Evolutionary conservation across 2,113 vertebrate species (phyloP), one percentile per base, ranked within the genome.

Genomic region (Nothoprocta perdicaria): DNA sequence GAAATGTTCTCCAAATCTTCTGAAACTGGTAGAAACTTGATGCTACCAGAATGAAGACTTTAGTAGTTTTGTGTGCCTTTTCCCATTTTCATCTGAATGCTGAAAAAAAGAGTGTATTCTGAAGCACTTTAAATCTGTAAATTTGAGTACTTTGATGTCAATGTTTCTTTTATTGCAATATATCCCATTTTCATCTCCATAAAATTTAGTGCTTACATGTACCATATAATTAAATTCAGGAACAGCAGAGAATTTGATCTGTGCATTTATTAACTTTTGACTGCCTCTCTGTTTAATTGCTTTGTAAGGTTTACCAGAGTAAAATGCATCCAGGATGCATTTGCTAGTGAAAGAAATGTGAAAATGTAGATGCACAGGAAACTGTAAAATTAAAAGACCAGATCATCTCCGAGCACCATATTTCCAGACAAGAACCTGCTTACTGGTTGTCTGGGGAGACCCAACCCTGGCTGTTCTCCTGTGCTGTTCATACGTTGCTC

Each of bases 141-240:
- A 94, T 96, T 93, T 95, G 90, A 96, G 86, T 83, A 91, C 90
- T 95, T 97, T 94, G 92, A 89, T 93, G 43, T 69, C 75, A 95
- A 31, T 90, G 67, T 82, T 97, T 88, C 85, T 96, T 97, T 97
- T 97, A 96, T 92, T 97, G 65, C 86, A 94, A 96, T 69, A 57
- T 91, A 94, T 96, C 71, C 61, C 96, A 95, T 96, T 97, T 97
- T 97, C 84, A 95, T 96, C 95, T 97, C 94, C 95, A 97, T 97
- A 97, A 97, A 97, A 97, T 71, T 95, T 96, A 97, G 95, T 97
- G 93, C 84, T 96, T 97, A 71, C 75, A 55, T 96, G 92, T 96
- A 94, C 80, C 80, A 93, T 96, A 88, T 97, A 97, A 97, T 97
- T 97, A 97, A 97, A 96, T 96, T 91, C 96, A 95, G 86, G 87